Evolutionary conservation across 2,113 vertebrate species (phyloP).

Genomic region (Mormyrus lacerda): DNA sequence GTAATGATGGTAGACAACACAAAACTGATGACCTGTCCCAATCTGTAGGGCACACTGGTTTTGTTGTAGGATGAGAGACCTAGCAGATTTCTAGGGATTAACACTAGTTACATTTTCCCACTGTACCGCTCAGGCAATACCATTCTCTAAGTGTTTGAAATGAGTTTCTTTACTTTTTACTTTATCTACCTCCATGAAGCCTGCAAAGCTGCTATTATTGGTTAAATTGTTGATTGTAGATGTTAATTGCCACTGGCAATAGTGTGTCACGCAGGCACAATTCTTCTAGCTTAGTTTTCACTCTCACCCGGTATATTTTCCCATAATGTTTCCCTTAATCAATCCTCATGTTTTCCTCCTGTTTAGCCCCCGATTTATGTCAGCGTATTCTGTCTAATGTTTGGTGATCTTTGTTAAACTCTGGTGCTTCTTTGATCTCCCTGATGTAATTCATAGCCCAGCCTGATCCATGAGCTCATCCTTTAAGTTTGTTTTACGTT

Average conservation of each 20-base stretch:
- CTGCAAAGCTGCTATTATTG: not conserved
- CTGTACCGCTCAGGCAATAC: not conserved
- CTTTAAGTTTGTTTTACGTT: not conserved
- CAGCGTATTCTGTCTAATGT: not conserved
- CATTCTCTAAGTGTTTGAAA: not conserved
- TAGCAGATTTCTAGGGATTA: not conserved
- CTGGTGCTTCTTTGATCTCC: not conserved
- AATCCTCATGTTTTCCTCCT: not conserved
- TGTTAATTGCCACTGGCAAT: not conserved
- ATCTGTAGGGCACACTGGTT: not conserved
- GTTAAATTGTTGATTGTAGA: not conserved
- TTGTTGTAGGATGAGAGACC: not conserved
- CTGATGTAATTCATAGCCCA: not conserved
- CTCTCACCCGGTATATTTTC: not conserved
- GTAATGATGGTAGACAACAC: not conserved
- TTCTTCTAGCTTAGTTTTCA: not conserved
- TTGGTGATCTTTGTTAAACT: not conserved
- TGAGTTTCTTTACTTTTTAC: not conserved
- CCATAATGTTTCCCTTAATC: not conserved
- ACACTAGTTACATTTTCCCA: not conserved
- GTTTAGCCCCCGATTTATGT: not conserved
- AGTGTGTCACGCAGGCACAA: not conserved
- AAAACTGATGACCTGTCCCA: not conserved
- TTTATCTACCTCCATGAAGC: not conserved
- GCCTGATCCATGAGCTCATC: not conserved